Evolutionary conservation across 2,113 vertebrate species (phyloP).

Genomic region (Dendrocopos noguchii): DNA sequence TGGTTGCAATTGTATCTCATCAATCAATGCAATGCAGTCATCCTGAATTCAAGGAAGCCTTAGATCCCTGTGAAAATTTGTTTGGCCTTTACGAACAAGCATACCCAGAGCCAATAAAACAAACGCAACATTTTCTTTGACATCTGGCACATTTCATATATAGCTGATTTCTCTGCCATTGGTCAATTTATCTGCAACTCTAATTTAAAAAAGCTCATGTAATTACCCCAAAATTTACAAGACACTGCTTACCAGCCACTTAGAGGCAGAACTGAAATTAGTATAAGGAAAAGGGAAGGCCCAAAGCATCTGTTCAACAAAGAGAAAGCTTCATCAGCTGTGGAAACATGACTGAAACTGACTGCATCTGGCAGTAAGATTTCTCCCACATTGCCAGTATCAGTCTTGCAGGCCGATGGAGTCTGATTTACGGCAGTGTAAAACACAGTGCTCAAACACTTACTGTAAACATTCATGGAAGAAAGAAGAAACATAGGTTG

Average conservation of each 20-base stretch:
- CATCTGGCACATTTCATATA: background rate
- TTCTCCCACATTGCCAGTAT: background rate
- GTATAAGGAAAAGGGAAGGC: constrained; percentile 13
- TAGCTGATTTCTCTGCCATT: background rate
- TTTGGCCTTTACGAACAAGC: background rate
- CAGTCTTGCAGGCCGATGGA: background rate
- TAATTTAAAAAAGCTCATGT: background rate
- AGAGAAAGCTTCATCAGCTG: background rate
- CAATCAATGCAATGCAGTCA: background rate
- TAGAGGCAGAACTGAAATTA: background rate
- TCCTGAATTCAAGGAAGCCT: background rate
- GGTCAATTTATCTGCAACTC: background rate
- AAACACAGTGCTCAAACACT: background rate
- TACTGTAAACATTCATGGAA: background rate
- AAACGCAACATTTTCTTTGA: background rate
- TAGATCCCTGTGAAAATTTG: background rate
- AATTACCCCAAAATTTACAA: constrained; percentile 11
- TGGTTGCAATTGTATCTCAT: background rate
- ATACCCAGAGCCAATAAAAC: background rate
- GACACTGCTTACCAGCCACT: background rate
- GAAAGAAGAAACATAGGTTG: background rate
- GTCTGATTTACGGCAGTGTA: background rate
- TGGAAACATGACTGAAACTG: background rate
- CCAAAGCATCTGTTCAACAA: constrained; percentile 18
- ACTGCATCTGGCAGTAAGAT: background rate